A percentile compares a stretch with the other conserved stretches of the same genome.
Conservation (phyloP, 1,140 invertebrate genomes). For the Acyrthosiphon pisum region DNA sequence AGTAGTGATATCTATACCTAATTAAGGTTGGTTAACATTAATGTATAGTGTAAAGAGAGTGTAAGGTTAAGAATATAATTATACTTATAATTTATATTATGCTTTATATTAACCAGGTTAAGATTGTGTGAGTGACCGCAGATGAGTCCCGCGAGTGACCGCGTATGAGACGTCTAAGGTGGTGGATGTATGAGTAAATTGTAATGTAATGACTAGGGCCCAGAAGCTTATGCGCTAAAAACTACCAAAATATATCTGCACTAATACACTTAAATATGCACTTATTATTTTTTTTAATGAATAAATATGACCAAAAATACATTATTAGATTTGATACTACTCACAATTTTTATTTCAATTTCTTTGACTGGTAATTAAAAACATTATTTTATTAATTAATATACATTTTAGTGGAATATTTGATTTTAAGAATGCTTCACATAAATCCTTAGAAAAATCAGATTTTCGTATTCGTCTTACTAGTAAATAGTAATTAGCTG, state of each 20-base stretch:
- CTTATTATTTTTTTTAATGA: not conserved
- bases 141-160: too few relatives aligned
- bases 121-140: not conserved
- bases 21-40: not conserved
- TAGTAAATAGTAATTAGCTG: conserved; percentile 6
- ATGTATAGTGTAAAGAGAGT: too few relatives aligned
- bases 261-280: too few relatives aligned
- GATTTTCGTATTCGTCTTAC: not conserved
- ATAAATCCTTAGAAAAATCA: not conserved
- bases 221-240: too few relatives aligned
- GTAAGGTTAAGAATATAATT: too few relatives aligned
- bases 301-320: too few relatives aligned
- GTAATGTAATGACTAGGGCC: not conserved
- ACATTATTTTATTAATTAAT: not conserved
- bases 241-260: too few relatives aligned
- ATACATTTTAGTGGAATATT: not conserved
- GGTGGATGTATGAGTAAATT: not conserved
- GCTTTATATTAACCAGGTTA: not conserved
- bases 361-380: too few relatives aligned
- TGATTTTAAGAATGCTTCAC: conserved; percentile 1
- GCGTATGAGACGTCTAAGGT: not conserved
- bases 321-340: too few relatives aligned
- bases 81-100: too few relatives aligned
- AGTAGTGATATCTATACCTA: not conserved
- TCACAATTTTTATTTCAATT: too few relatives aligned